These are phyloP conservation scores for Miichthys miiuy DNA, from an alignment of 2,797 vertebrate species.

Conservation along the genomic window DNA sequence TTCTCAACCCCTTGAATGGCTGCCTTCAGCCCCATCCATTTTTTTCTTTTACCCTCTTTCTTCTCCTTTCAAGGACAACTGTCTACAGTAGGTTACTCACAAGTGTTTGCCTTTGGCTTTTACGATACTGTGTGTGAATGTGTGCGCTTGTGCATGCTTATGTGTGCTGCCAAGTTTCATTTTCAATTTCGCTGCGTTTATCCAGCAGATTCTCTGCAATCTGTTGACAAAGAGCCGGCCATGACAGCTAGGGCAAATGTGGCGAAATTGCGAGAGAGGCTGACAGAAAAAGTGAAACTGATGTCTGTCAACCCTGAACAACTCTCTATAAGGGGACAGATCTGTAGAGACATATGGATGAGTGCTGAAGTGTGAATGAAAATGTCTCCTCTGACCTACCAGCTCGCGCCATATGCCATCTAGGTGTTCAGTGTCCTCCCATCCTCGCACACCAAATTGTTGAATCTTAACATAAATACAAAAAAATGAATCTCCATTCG, in stretches of 20 bases:
- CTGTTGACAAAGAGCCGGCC: conserved; percentile 78
- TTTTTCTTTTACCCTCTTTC: neutral
- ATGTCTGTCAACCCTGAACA: conserved; percentile 71
- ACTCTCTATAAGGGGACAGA: conserved; percentile 48
- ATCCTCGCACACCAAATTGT: conserved; percentile 41
- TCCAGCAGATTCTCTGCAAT: conserved; percentile 77
- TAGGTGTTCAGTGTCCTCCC: conserved; percentile 37
- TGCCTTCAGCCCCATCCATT: conserved; percentile 40
- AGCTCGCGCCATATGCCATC: conserved; percentile 24
- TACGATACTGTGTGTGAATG: conserved; percentile 52
- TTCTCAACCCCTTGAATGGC: conserved; percentile 46
- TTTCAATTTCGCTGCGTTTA: conserved; percentile 81
- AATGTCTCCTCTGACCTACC: conserved; percentile 33
- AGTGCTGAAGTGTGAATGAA: conserved; percentile 38
- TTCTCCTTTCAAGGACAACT: conserved; percentile 66
- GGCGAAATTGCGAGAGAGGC: conserved; percentile 60
- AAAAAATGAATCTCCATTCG: conserved; percentile 16
- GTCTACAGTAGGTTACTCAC: conserved; percentile 65
- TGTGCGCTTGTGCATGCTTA: conserved; percentile 17
- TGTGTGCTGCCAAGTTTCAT: conserved; percentile 75
- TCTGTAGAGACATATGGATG: conserved; percentile 41
- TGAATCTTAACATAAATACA: conserved; percentile 10
- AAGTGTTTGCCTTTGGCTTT: conserved; percentile 69
- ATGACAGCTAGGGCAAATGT: conserved; percentile 75
- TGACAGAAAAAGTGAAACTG: conserved; percentile 71